These are phyloP conservation scores for Phrynosoma blainvillii DNA, from an alignment of 2,113 vertebrate species.

Conservation along the genomic window DNA sequence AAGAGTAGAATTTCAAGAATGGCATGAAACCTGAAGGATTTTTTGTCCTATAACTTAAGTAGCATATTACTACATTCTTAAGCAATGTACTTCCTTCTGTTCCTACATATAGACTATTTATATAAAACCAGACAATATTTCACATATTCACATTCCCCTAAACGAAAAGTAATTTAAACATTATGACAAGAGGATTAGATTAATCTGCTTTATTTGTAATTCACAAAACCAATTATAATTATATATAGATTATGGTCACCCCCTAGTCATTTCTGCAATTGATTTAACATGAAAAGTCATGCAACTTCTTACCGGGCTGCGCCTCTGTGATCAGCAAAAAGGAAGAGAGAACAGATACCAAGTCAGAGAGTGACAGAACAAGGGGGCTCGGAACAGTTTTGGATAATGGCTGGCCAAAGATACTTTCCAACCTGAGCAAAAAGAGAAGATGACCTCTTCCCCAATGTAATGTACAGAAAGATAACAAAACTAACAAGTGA, in stretches of 20 bases:
- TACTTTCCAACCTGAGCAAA: not conserved
- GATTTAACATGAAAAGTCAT: conserved; percentile 48
- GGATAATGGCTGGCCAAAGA: not conserved
- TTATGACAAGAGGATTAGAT: too few species aligned
- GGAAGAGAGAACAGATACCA: conserved; percentile 99
- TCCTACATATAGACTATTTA: not conserved
- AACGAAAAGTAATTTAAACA: not conserved
- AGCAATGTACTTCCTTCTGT: not conserved
- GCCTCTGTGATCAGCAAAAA: conserved; percentile 99
- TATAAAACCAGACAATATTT: not conserved
- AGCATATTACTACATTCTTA: not conserved
- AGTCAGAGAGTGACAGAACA: conserved; percentile 96
- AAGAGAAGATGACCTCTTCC: not conserved
- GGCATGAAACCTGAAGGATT: not conserved
- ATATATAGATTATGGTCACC: not conserved
- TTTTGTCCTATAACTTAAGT: not conserved
- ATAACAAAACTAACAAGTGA: too few species aligned
- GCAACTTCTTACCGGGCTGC: conserved; percentile 92
- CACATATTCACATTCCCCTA: not conserved
- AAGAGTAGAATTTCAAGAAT: not conserved
- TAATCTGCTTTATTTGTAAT: not conserved
- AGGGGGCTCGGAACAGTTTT: conserved; percentile 74
- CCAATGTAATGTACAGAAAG: not conserved
- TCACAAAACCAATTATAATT: conserved; percentile 4
- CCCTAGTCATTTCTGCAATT: conserved; percentile 28